These are phyloP conservation scores for Elymnias hypermnestra DNA, from an alignment of 1,140 invertebrate genomes.

Conservation along the genomic window DNA sequence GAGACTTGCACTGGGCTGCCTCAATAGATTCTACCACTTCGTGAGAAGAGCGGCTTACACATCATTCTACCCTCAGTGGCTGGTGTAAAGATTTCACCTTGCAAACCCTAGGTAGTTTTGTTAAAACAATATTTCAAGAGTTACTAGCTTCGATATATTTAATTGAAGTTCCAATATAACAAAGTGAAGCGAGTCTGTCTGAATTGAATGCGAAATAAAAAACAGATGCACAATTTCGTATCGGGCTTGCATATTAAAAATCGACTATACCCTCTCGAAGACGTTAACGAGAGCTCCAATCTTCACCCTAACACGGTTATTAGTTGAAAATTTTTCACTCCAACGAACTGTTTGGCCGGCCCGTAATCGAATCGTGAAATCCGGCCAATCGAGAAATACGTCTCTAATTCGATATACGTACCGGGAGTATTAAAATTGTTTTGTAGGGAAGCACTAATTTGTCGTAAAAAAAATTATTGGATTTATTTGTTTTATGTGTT, in stretches of 20 bases:
- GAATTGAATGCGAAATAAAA: too few species aligned
- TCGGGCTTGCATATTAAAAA: background rate
- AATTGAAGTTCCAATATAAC: too few species aligned
- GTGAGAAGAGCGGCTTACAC: too few species aligned
- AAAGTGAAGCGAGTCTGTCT: too few species aligned
- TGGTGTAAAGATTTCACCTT: too few species aligned
- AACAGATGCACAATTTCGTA: too few species aligned
- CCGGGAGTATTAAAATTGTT: slow-evolving; percentile 23
- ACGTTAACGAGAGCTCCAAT: slow-evolving; percentile 5
- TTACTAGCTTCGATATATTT: too few species aligned
- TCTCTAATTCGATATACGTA: slow-evolving; percentile 34
- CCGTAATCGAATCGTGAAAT: slow-evolving; percentile 34
- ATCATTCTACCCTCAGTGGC: too few species aligned
- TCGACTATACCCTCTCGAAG: background rate
- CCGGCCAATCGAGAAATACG: slow-evolving; percentile 47
- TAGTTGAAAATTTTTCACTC: slow-evolving; percentile 24
- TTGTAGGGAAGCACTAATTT: slow-evolving; percentile 16
- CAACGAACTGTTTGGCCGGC: slow-evolving; percentile 10
- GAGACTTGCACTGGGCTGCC: too few species aligned
- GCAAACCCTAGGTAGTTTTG: too few species aligned
- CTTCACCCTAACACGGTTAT: slow-evolving; percentile 15
- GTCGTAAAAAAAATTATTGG: slow-evolving; percentile 1
- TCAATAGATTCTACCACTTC: too few species aligned
- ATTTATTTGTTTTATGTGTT: background rate
- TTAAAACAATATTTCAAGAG: too few species aligned